Evolutionary conservation across 2,797 vertebrate species (phyloP).

Genomic region (Benthosema pterotum): DNA sequence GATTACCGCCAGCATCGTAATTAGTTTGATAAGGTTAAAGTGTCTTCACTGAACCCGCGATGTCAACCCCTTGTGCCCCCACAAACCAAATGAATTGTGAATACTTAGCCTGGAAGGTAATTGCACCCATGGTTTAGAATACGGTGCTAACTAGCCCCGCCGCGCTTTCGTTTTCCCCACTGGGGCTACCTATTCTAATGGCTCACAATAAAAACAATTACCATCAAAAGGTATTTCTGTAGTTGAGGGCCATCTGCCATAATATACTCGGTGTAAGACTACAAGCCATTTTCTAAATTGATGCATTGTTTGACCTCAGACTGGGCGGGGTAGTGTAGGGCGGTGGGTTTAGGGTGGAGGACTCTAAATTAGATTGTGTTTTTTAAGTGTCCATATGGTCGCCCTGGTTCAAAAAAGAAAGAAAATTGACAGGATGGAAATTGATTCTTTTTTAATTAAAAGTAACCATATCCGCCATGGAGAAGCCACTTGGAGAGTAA

Average conservation of each 20-base stretch:
- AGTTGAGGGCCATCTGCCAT: neutral
- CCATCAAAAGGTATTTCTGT: too few relatives aligned
- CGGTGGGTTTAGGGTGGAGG: constrained; percentile 33
- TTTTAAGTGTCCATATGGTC: constrained; percentile 83
- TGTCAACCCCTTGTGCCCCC: neutral
- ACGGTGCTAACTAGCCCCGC: neutral
- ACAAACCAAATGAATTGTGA: constrained; percentile 5
- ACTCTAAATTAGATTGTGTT: constrained; percentile 76
- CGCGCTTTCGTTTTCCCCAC: too few relatives aligned
- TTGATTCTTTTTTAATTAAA: constrained; percentile 84
- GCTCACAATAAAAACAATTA: too few relatives aligned
- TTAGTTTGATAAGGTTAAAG: constrained; percentile 49
- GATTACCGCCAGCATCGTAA: constrained; percentile 36
- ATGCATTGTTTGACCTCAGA: constrained; percentile 50
- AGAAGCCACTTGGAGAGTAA: constrained; percentile 73
- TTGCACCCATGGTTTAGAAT: neutral
- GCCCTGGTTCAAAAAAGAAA: constrained; percentile 57
- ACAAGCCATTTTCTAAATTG: constrained; percentile 39
- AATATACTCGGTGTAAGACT: constrained; percentile 22
- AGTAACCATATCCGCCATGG: constrained; percentile 77
- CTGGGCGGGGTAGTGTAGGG: constrained; percentile 47
- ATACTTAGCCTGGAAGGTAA: constrained; percentile 7
- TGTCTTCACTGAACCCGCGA: constrained; percentile 30
- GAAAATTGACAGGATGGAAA: constrained; percentile 68
- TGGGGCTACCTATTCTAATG: too few relatives aligned